Conservation (phyloP, 2,113 vertebrate genomes). For the Paradisaea rubra region DNA sequence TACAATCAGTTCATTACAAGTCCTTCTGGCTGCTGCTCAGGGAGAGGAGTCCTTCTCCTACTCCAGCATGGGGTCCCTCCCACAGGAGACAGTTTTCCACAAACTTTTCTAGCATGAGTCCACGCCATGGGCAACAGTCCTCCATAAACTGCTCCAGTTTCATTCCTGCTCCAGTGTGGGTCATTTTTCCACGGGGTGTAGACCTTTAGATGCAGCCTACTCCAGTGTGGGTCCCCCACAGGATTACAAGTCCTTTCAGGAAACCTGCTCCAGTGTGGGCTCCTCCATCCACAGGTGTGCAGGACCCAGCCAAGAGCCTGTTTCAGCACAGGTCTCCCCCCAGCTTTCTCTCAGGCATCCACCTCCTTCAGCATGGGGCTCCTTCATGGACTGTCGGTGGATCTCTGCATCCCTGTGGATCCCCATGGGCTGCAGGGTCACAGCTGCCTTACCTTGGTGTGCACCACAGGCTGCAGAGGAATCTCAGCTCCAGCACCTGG, state of each 20-base stretch:
- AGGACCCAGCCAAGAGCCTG: neutral
- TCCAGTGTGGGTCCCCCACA: too few relatives aligned
- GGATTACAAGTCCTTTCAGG: neutral
- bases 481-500: accelerated
- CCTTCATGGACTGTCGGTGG: neutral
- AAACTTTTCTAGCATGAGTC: neutral
- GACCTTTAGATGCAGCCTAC: neutral
- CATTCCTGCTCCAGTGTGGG: neutral
- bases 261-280: neutral
- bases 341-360: neutral
- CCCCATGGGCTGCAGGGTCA: neutral
- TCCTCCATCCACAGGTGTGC: neutral
- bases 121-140: neutral
- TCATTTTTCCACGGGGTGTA: neutral
- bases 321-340: neutral
- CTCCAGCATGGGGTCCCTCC: neutral
- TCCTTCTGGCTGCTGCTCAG: neutral
- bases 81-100: neutral
- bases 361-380: neutral
- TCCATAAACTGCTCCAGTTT: neutral
- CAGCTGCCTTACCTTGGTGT: neutral
- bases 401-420: neutral
- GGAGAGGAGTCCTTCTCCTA: neutral
- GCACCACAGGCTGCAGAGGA: accelerated
- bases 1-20: neutral